phyloP scores from a whole-genome alignment of 1,140 invertebrate species.

The Lepidurus couesii region DNA sequence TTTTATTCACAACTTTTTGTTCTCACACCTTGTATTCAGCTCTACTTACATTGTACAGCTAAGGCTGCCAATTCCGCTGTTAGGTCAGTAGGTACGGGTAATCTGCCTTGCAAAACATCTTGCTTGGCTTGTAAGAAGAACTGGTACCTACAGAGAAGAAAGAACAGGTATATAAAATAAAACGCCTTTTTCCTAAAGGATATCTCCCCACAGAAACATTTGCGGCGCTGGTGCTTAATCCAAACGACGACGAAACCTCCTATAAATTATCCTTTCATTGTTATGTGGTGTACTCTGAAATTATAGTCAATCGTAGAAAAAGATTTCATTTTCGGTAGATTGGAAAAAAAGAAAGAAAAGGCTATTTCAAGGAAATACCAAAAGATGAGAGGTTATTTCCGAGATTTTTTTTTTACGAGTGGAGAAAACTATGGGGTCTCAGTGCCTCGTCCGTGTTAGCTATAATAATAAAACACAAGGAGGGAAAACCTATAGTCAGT shows the following conservation, averaged over 20 bases:
- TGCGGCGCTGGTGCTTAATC: too few relatives aligned
- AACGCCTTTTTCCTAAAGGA: background rate
- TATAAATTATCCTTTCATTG: background rate
- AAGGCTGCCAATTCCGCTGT: conserved; percentile 88
- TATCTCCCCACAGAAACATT: background rate
- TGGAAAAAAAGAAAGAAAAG: background rate
- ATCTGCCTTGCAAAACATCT: conserved; percentile 82
- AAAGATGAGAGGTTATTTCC: background rate
- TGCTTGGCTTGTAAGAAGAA: conserved; percentile 93
- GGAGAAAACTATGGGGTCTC: background rate
- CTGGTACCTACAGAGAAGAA: conserved; percentile 69
- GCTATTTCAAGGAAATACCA: background rate
- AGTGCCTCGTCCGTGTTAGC: background rate
- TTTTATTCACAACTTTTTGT: conserved; percentile 34
- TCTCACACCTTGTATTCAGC: conserved; percentile 43
- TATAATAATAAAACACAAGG: background rate
- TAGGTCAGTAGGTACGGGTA: conserved; percentile 79
- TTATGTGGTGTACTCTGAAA: background rate
- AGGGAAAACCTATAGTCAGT: background rate
- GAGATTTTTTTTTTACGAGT: background rate
- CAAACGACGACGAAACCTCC: background rate
- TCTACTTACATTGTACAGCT: conserved; percentile 88
- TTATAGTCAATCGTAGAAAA: background rate
- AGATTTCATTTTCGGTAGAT: background rate
- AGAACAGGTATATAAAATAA: conserved; percentile 12